Percentiles rank a stretch among this genome's conserved stretches.
These are phyloP conservation scores for Irena cyanogastra DNA, from an alignment of 2,113 vertebrate species.

Conservation along the genomic window DNA sequence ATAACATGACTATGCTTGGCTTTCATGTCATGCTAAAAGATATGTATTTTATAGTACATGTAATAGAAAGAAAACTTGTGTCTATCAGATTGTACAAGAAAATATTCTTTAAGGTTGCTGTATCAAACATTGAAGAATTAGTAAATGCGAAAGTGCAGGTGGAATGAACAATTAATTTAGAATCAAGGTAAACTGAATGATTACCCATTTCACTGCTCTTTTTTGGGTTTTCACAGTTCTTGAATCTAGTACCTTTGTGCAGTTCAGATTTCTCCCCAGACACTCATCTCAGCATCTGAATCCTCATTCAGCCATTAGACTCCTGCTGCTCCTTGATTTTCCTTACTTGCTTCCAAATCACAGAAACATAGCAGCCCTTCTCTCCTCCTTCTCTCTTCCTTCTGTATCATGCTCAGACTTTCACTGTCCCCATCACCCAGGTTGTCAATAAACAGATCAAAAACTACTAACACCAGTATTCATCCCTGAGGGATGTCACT, in stretches of 20 bases:
- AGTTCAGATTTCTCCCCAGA: background rate
- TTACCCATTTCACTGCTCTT: background rate
- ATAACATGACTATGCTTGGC: background rate
- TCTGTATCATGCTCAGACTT: background rate
- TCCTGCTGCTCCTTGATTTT: constrained; percentile 4
- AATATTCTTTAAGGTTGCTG: background rate
- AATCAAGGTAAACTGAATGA: background rate
- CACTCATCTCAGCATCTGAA: background rate
- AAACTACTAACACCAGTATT: background rate
- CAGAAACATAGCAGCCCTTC: background rate
- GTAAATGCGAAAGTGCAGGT: background rate
- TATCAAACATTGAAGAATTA: background rate
- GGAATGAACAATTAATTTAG: background rate
- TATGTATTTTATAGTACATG: background rate
- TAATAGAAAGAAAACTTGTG: background rate
- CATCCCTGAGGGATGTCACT: fast-evolving
- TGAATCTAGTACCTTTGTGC: background rate
- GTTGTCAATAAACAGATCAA: background rate
- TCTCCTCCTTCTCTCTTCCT: background rate
- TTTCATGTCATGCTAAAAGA: background rate
- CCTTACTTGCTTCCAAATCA: background rate
- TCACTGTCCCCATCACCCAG: background rate
- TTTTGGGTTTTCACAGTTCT: background rate
- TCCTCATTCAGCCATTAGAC: background rate
- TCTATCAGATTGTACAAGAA: background rate